Base-by-base conservation (phyloP, 2,113 vertebrate genomes). In the Petroica traversi region DNA sequence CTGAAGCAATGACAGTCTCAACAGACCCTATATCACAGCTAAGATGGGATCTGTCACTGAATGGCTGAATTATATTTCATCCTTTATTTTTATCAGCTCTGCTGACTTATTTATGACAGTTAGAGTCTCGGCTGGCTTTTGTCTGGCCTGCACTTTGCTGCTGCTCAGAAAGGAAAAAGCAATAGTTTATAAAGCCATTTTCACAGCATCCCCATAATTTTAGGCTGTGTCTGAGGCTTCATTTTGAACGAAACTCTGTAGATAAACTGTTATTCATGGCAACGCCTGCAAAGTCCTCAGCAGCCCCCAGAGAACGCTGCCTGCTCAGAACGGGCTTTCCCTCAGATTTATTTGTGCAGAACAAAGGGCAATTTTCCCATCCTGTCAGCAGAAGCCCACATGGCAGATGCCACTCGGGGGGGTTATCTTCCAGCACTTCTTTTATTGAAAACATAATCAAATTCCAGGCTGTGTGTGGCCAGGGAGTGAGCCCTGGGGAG, bases 51-150 rank as follows among this genome's bases (percentile, higher is more conserved):
- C 94, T 93, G 75, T 97, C 95, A 66, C 86, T 12, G 67, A 96
- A 85, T 33, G 91, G 82, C 79, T 92, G 96, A 94, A 96, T 96
- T 97, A 97, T 95, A 96, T 96, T 95, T 95, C 95, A 97, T 96
- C 85, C 76, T 93, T 95, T 95, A 91, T 94, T 97, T 97, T 95
- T 92, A 97, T 96, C 94, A 88, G 94, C 69, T 51, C 69, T 33
- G 8, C 73, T 80, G 95, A 91, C 95, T 96, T 97, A 96, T 94
- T 94, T 96, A 91, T 94, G 92, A 78, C 93, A 58, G 86, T 85
- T 76, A 43, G 88, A 88, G 63, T 61, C 74, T 49, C 64, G 3
- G 49, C 89, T 85, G 67, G 78, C 92, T 96, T 93, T 95, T 92
- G 89, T 89, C 88, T 93, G 88, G 94, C 78, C 93, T 69, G 36